Conservation (phyloP, 2,888 invertebrate genomes). For the Busseola fusca region DNA sequence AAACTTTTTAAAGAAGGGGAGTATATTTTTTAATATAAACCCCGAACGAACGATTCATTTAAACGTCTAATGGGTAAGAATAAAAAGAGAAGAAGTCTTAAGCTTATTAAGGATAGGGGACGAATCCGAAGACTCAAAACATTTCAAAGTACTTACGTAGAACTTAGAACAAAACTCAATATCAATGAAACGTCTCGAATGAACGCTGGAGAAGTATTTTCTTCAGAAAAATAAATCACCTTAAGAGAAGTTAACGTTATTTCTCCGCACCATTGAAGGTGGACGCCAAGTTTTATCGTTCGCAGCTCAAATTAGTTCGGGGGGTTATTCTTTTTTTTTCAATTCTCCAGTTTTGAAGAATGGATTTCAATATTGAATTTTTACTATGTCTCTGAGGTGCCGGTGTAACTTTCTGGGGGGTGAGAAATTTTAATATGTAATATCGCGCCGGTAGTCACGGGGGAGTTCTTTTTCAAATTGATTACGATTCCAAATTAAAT, state of each 20-base stretch:
- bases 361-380: slow-evolving; percentile 87
- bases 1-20: slow-evolving; percentile 70
- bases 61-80: slow-evolving; percentile 76
- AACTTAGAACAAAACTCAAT: slow-evolving; percentile 85
- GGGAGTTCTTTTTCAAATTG: slow-evolving; percentile 58
- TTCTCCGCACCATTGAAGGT: slow-evolving; percentile 78
- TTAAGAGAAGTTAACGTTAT: slow-evolving; percentile 80
- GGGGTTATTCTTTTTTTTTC: slow-evolving; percentile 75
- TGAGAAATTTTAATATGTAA: slow-evolving; percentile 73
- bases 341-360: slow-evolving; percentile 83
- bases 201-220: slow-evolving; percentile 80
- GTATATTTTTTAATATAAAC: slow-evolving; percentile 65
- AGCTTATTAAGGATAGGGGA: slow-evolving; percentile 81
- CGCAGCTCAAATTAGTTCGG: slow-evolving; percentile 83
- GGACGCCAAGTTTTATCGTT: slow-evolving; percentile 82
- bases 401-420: slow-evolving; percentile 66
- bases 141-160: slow-evolving; percentile 79
- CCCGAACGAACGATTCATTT: slow-evolving; percentile 70
- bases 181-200: slow-evolving; percentile 83
- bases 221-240: slow-evolving; percentile 85
- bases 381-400: slow-evolving; percentile 76
- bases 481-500: slow-evolving; percentile 52
- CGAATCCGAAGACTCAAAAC: slow-evolving; percentile 74
- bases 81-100: slow-evolving; percentile 70
- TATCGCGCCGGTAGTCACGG: slow-evolving; percentile 47